Evolutionary conservation across 2,797 vertebrate genomes (phyloP).

Genomic region (Acestrorhynchus altus): DNA sequence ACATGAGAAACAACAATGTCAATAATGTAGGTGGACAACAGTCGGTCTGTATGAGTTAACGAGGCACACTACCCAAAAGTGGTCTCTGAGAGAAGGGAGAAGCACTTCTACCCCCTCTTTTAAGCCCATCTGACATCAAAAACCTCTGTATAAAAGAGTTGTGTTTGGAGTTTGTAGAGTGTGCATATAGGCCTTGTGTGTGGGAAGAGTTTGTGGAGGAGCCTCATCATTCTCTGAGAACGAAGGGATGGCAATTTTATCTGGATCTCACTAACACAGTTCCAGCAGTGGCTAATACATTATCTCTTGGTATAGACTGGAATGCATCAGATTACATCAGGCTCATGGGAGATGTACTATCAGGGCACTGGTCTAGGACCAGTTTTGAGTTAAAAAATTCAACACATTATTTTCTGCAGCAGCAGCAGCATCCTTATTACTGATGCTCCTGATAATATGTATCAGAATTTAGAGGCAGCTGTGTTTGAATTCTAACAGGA

Average conservation of each 20-base stretch:
- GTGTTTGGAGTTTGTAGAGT: background rate
- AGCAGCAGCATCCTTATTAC: background rate
- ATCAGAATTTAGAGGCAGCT: background rate
- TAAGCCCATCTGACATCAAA: background rate
- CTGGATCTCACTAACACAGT: constrained; percentile 32
- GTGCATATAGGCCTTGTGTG: background rate
- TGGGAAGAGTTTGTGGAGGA: background rate
- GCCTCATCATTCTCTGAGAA: constrained; percentile 30
- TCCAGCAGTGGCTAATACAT: constrained; percentile 42
- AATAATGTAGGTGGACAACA: no score
- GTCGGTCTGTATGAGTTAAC: no score
- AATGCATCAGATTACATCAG: constrained; percentile 30
- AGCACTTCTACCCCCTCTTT: no score
- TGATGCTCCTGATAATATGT: background rate
- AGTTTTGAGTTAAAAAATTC: constrained; percentile 12
- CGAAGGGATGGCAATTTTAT: constrained; percentile 43
- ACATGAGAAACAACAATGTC: no score
- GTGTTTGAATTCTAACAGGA: background rate
- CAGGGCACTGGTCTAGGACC: constrained; percentile 6
- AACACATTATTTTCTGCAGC: background rate
- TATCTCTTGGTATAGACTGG: constrained; percentile 27
- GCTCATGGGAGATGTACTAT: background rate
- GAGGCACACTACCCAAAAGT: no score
- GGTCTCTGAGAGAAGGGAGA: no score
- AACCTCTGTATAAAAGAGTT: background rate